Conservation (phyloP, 1,140 invertebrate genomes). For the Samia ricini region DNA sequence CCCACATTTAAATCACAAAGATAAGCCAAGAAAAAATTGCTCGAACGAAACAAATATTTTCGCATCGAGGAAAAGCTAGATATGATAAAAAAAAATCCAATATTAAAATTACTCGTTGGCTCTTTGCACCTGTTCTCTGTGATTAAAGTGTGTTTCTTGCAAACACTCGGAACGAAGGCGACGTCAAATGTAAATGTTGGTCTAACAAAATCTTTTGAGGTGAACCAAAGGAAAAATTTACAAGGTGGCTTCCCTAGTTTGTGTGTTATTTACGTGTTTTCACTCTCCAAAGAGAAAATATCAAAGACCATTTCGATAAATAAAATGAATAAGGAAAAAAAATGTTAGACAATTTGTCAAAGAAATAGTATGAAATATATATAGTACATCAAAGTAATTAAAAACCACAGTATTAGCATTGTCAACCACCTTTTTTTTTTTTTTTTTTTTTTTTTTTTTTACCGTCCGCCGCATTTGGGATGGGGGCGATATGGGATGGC, state of each 20-base stretch:
- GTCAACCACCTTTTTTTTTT: too few species aligned
- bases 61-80: conserved; percentile 34
- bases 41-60: conserved; percentile 28
- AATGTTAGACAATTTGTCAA: not conserved
- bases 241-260: conserved; percentile 38
- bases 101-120: conserved; percentile 62
- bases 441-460: too few species aligned
- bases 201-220: conserved; percentile 55
- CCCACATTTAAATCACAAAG: conserved; percentile 2
- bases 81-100: conserved; percentile 55
- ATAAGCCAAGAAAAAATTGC: conserved; percentile 15
- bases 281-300: conserved; percentile 7
- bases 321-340: not conserved
- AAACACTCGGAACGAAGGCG: conserved; percentile 44
- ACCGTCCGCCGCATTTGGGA: too few species aligned
- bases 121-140: conserved; percentile 63
- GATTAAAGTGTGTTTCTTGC: conserved; percentile 66
- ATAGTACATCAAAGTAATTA: not conserved
- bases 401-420: not conserved
- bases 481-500: too few species aligned
- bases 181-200: conserved; percentile 66
- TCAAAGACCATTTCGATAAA: conserved; percentile 1
- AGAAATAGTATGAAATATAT: too few species aligned
- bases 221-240: conserved; percentile 54
- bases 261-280: conserved; percentile 28